A percentile compares a stretch with the other conserved stretches of the same genome.
Evolutionary conservation across 2,797 vertebrate genomes (phyloP).

Genomic region (Melanogrammus aeglefinus): DNA sequence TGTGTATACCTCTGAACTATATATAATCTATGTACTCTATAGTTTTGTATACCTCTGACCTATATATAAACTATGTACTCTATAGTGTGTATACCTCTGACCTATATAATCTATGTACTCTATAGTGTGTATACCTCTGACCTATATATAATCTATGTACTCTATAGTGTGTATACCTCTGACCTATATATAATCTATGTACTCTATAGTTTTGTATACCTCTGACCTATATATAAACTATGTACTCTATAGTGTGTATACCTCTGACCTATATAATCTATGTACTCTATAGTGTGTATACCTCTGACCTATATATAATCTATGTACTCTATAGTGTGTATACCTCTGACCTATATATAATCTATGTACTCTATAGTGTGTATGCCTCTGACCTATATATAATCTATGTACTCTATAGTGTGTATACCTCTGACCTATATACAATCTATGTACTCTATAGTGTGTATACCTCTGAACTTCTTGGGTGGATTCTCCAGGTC

Average conservation of each 20-base stretch:
- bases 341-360: neutral
- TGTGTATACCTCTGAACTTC: conserved; percentile 85
- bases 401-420: too few relatives aligned
- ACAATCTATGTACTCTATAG: neutral
- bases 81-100: conserved; percentile 75
- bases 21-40: too few relatives aligned
- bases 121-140: too few relatives aligned
- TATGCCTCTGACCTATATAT: conserved; percentile 82
- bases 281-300: neutral
- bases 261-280: neutral
- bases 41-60: too few relatives aligned
- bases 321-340: too few relatives aligned
- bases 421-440: neutral
- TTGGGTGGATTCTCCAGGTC: conserved; percentile 96
- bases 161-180: neutral
- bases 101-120: conserved; percentile 56
- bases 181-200: neutral
- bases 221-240: too few relatives aligned
- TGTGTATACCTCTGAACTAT: conserved; percentile 82
- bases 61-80: neutral
- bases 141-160: neutral
- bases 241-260: too few relatives aligned
- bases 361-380: neutral
- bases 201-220: conserved; percentile 36
- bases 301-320: conserved; percentile 82